These are phyloP conservation scores for Parnassius orleans DNA, from an alignment of 2,888 invertebrate species.

Conservation along the genomic window DNA sequence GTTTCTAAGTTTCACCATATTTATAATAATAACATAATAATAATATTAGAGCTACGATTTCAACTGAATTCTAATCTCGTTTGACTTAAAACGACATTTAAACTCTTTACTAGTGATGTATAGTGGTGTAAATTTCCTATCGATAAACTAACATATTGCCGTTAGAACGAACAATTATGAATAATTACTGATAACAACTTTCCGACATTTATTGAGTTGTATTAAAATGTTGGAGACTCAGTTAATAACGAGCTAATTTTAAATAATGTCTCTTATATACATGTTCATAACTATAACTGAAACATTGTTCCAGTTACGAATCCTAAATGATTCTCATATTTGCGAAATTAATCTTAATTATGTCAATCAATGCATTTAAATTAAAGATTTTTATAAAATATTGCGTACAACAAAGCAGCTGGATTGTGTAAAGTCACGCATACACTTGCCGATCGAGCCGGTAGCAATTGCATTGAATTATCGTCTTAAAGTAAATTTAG, in stretches of 20 bases:
- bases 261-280: slow-evolving; percentile 6
- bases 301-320: background rate
- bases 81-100: background rate
- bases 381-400: too few species aligned
- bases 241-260: background rate
- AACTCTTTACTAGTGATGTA: background rate
- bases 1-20: too few species aligned
- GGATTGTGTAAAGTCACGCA: background rate
- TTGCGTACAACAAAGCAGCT: background rate
- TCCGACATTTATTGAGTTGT: too few species aligned
- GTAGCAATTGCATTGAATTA: background rate
- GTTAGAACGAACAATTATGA: too few species aligned
- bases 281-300: background rate
- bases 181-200: too few species aligned
- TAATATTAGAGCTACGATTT: slow-evolving; percentile 1
- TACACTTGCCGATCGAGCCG: background rate
- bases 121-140: background rate
- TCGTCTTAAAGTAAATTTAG: background rate
- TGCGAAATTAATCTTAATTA: background rate
- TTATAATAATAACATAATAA: background rate
- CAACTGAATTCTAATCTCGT: slow-evolving; percentile 4
- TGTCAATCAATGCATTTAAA: background rate
- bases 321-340: slow-evolving; percentile 4
- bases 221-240: background rate
- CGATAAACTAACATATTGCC: background rate